Evolutionary conservation across 2,113 vertebrate species (phyloP).

Genomic region (Noturus placidus): DNA sequence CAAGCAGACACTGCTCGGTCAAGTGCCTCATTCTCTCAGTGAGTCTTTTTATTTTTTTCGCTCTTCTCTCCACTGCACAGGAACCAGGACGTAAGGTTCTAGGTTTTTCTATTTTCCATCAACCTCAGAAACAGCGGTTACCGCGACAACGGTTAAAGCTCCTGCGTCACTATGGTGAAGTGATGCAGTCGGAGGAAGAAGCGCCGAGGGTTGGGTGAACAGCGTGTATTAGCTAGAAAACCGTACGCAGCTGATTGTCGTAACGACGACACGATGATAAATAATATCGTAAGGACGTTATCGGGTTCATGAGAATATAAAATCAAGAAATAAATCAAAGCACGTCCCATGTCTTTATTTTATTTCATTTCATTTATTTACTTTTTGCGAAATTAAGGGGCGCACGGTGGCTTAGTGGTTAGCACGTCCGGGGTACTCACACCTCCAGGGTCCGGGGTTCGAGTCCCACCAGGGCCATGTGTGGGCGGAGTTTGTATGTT

Average conservation of each 20-base stretch:
- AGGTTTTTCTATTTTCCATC: neutral
- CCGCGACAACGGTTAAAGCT: neutral
- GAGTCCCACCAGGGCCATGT: no score
- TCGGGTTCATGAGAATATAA: neutral
- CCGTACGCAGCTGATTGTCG: neutral
- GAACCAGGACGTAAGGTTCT: neutral
- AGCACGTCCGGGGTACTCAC: no score
- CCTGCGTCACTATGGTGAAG: no score
- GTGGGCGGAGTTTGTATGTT: no score
- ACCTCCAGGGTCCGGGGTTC: no score
- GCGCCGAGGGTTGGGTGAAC: neutral
- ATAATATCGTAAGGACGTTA: neutral
- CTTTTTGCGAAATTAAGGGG: neutral
- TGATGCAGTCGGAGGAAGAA: neutral
- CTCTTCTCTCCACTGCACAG: neutral
- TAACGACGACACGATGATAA: neutral
- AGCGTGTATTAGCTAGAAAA: neutral
- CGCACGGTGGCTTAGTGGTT: no score
- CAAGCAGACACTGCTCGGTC: constrained; percentile 76
- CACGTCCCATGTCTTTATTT: no score
- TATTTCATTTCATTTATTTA: no score
- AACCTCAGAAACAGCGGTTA: neutral
- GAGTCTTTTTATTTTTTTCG: neutral
- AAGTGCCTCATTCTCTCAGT: neutral
- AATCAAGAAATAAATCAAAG: no score